phyloP scores from a whole-genome alignment of 2,113 vertebrate species.

The Pomatostomus ruficeps region DNA sequence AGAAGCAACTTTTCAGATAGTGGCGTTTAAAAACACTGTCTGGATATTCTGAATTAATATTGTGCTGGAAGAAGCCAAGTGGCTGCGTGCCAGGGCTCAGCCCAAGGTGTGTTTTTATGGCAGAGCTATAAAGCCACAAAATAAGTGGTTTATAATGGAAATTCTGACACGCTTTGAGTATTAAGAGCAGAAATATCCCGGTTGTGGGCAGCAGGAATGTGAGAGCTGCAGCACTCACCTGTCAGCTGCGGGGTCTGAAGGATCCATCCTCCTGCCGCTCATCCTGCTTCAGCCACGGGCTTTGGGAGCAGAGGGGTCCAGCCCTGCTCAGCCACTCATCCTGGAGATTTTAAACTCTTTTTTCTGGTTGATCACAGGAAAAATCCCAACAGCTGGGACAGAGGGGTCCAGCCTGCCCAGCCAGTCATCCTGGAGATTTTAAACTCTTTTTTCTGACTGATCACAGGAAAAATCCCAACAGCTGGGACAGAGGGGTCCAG shows the following conservation, averaged over 20 bases:
- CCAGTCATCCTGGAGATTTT: not conserved
- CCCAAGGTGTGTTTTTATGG: constrained; percentile 72
- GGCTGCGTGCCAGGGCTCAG: constrained; percentile 61
- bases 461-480: not conserved
- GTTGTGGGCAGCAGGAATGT: not conserved
- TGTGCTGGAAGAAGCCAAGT: constrained; percentile 45
- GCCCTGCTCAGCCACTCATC: not conserved
- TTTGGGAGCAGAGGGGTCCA: not conserved
- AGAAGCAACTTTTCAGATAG: not conserved
- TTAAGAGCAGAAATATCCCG: constrained; percentile 5
- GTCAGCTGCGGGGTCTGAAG: not conserved
- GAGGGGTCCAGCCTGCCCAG: not conserved
- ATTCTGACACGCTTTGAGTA: constrained; percentile 72
- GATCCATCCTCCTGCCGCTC: no score
- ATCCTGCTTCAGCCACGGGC: not conserved
- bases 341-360: not conserved
- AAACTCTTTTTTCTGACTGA: not conserved
- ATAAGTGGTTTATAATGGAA: constrained; percentile 76
- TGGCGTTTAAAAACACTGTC: constrained; percentile 14
- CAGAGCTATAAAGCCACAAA: constrained; percentile 70
- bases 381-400: not conserved
- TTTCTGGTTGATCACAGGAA: not conserved
- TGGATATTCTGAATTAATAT: constrained; percentile 57
- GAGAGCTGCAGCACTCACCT: constrained; percentile 45
- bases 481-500: not conserved